Percentiles rank a stretch among this genome's conserved stretches.
Evolutionary conservation across 2,113 vertebrate species (phyloP).

Genomic region (Triplophysa dalaica): DNA sequence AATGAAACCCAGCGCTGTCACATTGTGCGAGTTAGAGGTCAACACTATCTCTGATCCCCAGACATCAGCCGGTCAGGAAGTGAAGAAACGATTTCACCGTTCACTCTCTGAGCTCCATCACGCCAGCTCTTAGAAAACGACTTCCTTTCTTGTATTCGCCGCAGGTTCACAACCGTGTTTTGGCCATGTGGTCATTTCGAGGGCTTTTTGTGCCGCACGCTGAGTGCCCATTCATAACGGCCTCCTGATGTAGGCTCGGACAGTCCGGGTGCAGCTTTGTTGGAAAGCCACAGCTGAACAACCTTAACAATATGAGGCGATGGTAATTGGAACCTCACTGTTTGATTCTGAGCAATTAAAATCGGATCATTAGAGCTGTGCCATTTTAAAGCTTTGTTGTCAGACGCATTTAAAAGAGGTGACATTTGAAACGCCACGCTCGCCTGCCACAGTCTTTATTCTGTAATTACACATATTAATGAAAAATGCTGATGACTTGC

Average conservation of each 20-base stretch:
- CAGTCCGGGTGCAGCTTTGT: slow-evolving; percentile 14
- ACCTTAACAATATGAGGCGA: slow-evolving; percentile 54
- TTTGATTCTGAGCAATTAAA: slow-evolving; percentile 71
- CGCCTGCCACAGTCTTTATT: slow-evolving; percentile 62
- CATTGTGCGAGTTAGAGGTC: slow-evolving; percentile 49
- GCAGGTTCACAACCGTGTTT: not conserved
- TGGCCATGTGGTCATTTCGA: slow-evolving; percentile 6
- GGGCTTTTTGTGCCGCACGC: slow-evolving; percentile 12
- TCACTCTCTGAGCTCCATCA: not conserved
- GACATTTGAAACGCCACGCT: slow-evolving; percentile 72
- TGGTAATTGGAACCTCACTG: slow-evolving; percentile 61
- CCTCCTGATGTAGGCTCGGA: not conserved
- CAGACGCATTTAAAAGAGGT: slow-evolving; percentile 69
- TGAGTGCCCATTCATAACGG: not conserved
- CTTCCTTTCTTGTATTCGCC: not conserved
- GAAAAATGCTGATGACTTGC: slow-evolving; percentile 63
- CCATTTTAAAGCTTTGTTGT: slow-evolving; percentile 71
- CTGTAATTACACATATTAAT: slow-evolving; percentile 69
- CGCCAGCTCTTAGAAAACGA: not conserved
- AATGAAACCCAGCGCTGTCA: slow-evolving; percentile 21
- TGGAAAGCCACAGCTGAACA: slow-evolving; percentile 35
- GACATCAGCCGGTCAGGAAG: slow-evolving; percentile 4
- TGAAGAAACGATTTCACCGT: not conserved
- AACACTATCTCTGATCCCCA: slow-evolving; percentile 62
- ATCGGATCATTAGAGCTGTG: slow-evolving; percentile 69